Conservation (phyloP, 2,797 vertebrate species). For the Nyctalus aviator region DNA sequence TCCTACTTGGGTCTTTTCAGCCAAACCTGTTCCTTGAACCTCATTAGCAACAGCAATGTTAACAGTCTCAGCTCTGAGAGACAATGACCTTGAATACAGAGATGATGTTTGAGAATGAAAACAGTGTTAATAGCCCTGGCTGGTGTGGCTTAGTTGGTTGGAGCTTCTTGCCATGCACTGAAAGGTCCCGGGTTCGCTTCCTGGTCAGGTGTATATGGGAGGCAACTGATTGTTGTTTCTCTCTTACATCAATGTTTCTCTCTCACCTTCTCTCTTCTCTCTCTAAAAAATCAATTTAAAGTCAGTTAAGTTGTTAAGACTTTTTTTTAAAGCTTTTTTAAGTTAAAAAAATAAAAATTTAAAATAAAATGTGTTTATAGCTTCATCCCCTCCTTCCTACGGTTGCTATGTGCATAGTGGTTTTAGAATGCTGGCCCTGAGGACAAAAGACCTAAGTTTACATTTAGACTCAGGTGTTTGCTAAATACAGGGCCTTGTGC, state of each 20-base stretch:
- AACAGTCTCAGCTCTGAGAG: neutral
- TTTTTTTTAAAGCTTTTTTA: neutral
- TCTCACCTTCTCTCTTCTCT: neutral
- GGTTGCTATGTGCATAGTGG: neutral
- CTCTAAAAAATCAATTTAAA: neutral
- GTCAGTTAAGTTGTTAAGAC: neutral
- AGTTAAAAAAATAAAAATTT: neutral
- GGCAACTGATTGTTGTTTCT: neutral
- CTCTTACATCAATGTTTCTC: neutral
- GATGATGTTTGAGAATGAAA: neutral
- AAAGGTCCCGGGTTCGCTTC: neutral
- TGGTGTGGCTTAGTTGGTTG: neutral
- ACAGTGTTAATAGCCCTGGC: neutral
- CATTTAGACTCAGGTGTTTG: slow-evolving; percentile 10
- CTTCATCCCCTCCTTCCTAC: neutral
- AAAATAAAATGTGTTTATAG: neutral
- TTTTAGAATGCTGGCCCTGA: neutral
- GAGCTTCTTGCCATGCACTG: neutral
- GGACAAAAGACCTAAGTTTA: neutral
- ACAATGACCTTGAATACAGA: neutral
- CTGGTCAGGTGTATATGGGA: neutral
- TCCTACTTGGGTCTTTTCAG: neutral
- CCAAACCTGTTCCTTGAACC: neutral
- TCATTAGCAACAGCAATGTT: neutral
- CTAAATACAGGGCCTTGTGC: neutral